Conservation (phyloP, 2,113 vertebrate genomes). For the Cephalopholis sonnerati region DNA sequence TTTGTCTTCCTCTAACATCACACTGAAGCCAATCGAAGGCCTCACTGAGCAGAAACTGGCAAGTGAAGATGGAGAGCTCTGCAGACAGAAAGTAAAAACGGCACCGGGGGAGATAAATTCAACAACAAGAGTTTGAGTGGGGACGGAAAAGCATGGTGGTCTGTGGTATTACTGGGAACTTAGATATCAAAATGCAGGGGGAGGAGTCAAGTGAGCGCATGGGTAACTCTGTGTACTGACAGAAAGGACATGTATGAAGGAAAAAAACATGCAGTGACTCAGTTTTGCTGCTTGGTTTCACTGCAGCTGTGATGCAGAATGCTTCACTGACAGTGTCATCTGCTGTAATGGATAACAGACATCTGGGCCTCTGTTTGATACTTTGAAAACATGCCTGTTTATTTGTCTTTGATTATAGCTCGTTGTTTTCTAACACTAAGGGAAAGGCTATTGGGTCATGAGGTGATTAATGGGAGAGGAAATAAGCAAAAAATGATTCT, state of each 20-base stretch:
- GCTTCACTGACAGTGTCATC: neutral
- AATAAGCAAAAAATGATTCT: neutral
- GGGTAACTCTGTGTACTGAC: constrained; percentile 16
- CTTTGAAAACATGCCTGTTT: neutral
- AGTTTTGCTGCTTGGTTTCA: constrained; percentile 10
- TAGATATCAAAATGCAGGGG: constrained; percentile 25
- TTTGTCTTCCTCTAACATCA: constrained; percentile 4
- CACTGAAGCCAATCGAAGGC: neutral
- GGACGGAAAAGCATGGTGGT: constrained; percentile 37
- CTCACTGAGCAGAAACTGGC: neutral
- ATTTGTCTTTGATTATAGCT: neutral
- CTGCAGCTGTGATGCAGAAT: neutral
- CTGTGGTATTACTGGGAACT: constrained; percentile 61
- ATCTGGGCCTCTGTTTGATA: neutral
- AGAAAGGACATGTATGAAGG: constrained; percentile 55
- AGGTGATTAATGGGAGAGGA: neutral
- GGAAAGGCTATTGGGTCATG: neutral
- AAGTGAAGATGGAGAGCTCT: neutral
- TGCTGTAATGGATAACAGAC: neutral
- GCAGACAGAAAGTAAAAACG: constrained; percentile 26
- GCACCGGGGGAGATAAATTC: neutral
- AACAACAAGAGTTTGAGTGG: constrained; percentile 2
- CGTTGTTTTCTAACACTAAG: neutral
- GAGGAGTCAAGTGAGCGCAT: constrained; percentile 43
- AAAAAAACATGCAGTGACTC: constrained; percentile 19